A percentile compares a stretch with the other conserved stretches of the same genome.
phyloP scores from a whole-genome alignment of 2,113 vertebrate species.

The Paradoxurus hermaphroditus region DNA sequence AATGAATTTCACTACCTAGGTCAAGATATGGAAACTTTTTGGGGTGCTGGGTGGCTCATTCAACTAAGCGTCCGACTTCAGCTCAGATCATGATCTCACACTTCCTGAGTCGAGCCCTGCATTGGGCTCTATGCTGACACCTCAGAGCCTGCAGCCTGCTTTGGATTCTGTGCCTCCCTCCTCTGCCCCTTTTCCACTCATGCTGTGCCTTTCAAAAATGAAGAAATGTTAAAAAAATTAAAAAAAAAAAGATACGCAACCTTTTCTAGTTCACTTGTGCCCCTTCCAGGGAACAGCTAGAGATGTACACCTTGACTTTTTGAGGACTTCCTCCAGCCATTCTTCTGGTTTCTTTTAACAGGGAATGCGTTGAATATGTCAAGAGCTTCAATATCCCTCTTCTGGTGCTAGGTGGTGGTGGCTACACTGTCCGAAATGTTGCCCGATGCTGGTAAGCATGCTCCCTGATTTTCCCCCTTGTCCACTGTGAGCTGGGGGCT shows the following conservation, averaged over 20 bases:
- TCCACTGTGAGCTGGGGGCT: background rate
- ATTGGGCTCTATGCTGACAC: no score
- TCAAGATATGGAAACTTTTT: background rate
- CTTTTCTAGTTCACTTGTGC: background rate
- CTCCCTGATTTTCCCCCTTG: background rate
- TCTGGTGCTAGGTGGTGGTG: constrained; percentile 96
- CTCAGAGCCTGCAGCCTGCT: no score
- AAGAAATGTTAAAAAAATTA: no score
- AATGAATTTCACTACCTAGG: background rate
- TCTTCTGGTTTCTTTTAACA: constrained; percentile 74
- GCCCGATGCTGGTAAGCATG: constrained; percentile 95
- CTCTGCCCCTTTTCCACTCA: no score
- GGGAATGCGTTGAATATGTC: constrained; percentile 98
- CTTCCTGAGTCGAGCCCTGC: no score
- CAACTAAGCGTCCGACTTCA: no score
- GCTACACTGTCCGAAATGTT: constrained; percentile 97
- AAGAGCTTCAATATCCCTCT: constrained; percentile 98
- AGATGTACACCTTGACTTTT: background rate
- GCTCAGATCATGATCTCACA: no score
- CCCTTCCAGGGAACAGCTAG: background rate
- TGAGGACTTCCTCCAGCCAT: background rate
- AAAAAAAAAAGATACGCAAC: background rate
- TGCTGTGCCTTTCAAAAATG: no score
- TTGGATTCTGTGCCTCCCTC: no score
- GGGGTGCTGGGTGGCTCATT: no score